These are phyloP conservation scores for Xestia c-nigrum DNA, from an alignment of 2,888 invertebrate genomes.

Conservation along the genomic window DNA sequence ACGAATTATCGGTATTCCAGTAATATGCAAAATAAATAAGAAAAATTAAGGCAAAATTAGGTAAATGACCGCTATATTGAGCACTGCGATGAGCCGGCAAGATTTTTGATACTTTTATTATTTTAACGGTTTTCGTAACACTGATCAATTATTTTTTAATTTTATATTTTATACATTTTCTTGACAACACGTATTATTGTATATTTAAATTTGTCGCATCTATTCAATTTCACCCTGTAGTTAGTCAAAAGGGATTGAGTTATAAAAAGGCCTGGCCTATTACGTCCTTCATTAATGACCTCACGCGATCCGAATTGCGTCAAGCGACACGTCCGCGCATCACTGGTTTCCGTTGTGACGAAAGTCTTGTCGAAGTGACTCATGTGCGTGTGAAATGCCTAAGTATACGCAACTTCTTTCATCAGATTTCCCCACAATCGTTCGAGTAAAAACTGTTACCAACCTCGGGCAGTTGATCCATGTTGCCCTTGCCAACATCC, in stretches of 20 bases:
- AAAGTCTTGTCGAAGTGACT: background rate
- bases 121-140: too few species aligned
- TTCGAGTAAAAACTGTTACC: background rate
- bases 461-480: slow-evolving; percentile 96
- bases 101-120: too few species aligned
- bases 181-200: too few species aligned
- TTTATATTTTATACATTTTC: too few species aligned
- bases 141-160: too few species aligned
- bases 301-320: background rate
- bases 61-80: too few species aligned
- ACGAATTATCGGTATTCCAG: too few species aligned
- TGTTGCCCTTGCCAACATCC: slow-evolving; percentile 94
- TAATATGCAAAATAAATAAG: too few species aligned
- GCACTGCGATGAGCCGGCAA: too few species aligned
- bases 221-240: too few species aligned
- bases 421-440: background rate
- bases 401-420: background rate
- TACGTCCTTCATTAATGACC: background rate
- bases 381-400: background rate
- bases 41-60: too few species aligned
- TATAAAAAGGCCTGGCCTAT: background rate
- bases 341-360: background rate
- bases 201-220: too few species aligned
- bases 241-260: background rate
- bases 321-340: background rate